Base-by-base conservation (phyloP, 1,140 invertebrate species). In the Cydia strobilella region DNA sequence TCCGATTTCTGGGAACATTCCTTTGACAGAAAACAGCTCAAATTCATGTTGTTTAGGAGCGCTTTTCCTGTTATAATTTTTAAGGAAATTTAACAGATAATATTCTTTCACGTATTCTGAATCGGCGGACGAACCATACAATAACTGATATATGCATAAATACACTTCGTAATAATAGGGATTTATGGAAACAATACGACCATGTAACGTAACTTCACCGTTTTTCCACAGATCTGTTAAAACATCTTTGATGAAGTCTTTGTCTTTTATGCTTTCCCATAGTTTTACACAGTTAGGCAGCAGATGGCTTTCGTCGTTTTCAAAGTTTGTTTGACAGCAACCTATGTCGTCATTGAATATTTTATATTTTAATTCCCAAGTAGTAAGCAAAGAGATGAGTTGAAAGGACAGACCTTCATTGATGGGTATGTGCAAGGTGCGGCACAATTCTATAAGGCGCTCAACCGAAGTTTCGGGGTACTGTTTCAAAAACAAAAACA, bases 131-230 rank as follows among this genome's bases (percentile, higher is more conserved):
- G 86, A 74, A 59, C 79, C 80, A 76, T 86, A 87, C 74, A 93
- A 77, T 65, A 93, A 79, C 39, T 88, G 74, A 76, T 92, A 88
- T 74, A 93, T 93, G 72, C 92, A 90, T 73, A 93, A 73, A 76
- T 89, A 93, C 9, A 92, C 84, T 88, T 93, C 93, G 77, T 93
- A 93, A 82, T 87, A 92, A 84, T 93, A 93, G 15, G 89, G 89
- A 84, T 92, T 93, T 59, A 93, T 84, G n/a, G 89, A 89, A 45
- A 93, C 79, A 5, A 84, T 75, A 25, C 87, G 89, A 31, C 92
- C 88, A 81, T 92, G 87, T 71, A 93, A 81, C n/a, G 90, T 82
- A 6, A 93, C 85, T 84, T 93, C 93, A 31, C 93, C 93, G 78
- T 90, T 92, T 83, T 88, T 90, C 87, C 92, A 93, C 76, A 93